phyloP scores from a whole-genome alignment of 2,888 invertebrate species.

The Nebria brevicollis region DNA sequence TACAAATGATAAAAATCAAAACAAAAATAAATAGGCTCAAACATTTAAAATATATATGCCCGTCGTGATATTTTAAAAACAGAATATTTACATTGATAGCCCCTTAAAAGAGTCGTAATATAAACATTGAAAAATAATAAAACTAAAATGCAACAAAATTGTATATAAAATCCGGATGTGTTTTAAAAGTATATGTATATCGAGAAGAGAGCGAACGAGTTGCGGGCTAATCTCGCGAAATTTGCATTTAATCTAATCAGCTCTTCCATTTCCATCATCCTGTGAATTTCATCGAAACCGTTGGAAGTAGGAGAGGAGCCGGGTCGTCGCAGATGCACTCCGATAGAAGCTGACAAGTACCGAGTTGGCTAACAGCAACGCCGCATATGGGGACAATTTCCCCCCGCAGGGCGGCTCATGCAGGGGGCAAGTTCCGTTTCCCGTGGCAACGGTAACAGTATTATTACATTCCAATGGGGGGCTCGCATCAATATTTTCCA shows the following conservation, averaged over 20 bases:
- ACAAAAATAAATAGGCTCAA: neutral
- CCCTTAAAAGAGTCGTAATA: neutral
- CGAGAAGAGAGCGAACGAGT: neutral
- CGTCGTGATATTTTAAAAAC: neutral
- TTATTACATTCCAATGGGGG: slow-evolving; percentile 61
- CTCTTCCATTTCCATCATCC: neutral
- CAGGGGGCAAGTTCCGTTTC: slow-evolving; percentile 56
- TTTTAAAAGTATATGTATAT: neutral
- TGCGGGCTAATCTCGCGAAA: neutral
- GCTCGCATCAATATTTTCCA: slow-evolving; percentile 59
- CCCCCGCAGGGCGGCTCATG: slow-evolving; percentile 52
- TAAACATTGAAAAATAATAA: neutral
- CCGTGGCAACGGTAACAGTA: slow-evolving; percentile 50
- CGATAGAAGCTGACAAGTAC: slow-evolving; percentile 32
- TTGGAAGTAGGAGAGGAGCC: neutral
- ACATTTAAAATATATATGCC: neutral
- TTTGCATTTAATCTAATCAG: neutral
- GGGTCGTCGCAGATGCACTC: neutral
- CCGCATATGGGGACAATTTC: slow-evolving; percentile 43
- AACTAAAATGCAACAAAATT: neutral
- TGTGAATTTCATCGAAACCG: neutral
- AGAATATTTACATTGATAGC: neutral
- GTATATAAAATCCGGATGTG: neutral
- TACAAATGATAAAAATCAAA: neutral
- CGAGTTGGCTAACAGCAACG: slow-evolving; percentile 33